Conservation (phyloP, 2,888 invertebrate genomes). For the Eupsilia transversa region DNA sequence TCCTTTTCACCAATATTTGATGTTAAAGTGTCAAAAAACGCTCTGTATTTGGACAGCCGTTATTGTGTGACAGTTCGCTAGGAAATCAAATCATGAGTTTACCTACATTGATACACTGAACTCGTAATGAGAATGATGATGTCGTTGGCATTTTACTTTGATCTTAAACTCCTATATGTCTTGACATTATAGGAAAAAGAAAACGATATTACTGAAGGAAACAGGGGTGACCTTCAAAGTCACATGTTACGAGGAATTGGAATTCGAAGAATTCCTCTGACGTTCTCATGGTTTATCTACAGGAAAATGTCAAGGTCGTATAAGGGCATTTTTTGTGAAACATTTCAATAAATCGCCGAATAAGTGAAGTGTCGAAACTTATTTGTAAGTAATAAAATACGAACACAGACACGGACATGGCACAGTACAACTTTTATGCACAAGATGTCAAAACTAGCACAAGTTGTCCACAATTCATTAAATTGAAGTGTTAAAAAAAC, state of each 20-base stretch:
- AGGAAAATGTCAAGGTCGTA: slow-evolving; percentile 8
- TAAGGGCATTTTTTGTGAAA: not conserved
- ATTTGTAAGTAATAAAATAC: not conserved
- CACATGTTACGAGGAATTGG: not conserved
- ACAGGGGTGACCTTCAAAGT: slow-evolving; percentile 5
- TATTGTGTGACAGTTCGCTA: not conserved
- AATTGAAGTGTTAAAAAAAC: too few relatives aligned
- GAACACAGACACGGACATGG: not conserved
- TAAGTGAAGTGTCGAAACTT: not conserved
- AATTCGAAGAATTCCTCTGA: slow-evolving; percentile 4
- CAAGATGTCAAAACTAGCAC: not conserved
- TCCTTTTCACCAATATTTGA: not conserved
- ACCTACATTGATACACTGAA: not conserved
- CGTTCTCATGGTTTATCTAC: not conserved
- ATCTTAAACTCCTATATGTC: slow-evolving; percentile 4
- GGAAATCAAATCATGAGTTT: not conserved
- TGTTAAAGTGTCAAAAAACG: too few relatives aligned
- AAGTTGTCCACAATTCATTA: too few relatives aligned
- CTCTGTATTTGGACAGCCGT: not conserved
- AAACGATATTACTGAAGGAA: slow-evolving; percentile 12
- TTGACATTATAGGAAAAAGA: slow-evolving; percentile 13
- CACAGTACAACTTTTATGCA: too few relatives aligned
- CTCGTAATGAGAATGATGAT: slow-evolving; percentile 12
- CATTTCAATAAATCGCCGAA: not conserved
- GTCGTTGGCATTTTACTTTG: slow-evolving; percentile 19